Evolutionary conservation across 2,113 vertebrate species (phyloP).

Genomic region (Motacilla tschutschensis): DNA sequence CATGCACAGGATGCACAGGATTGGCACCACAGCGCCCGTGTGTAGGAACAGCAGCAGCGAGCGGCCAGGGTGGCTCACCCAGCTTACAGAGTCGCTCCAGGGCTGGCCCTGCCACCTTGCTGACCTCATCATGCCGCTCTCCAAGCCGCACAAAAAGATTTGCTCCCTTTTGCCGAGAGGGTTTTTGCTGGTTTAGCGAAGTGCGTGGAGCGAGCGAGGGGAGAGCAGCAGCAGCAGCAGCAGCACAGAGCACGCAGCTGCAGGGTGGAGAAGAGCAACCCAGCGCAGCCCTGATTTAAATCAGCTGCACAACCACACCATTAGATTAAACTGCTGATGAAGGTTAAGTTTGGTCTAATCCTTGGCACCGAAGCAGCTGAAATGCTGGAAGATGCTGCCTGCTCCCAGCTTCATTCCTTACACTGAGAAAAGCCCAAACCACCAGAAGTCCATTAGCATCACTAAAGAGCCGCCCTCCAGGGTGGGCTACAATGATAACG

Average conservation of each 20-base stretch:
- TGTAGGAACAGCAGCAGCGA: neutral
- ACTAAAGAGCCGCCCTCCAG: neutral
- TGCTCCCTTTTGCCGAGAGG: neutral
- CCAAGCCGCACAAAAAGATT: neutral
- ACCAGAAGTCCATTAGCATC: neutral
- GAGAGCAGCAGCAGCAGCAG: neutral
- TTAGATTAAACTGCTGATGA: conserved; percentile 46
- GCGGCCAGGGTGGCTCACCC: neutral
- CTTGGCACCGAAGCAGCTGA: conserved; percentile 11
- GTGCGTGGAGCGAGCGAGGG: neutral
- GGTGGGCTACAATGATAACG: neutral
- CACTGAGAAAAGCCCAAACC: neutral
- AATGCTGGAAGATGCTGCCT: neutral
- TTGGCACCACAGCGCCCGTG: neutral
- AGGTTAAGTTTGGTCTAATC: conserved; percentile 28
- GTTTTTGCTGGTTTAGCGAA: conserved; percentile 19
- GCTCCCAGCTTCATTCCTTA: neutral
- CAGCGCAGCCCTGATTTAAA: conserved; percentile 24
- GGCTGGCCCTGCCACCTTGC: neutral
- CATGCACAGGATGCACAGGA: too few species aligned
- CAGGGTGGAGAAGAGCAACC: conserved; percentile 28
- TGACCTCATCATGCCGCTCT: neutral
- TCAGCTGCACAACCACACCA: conserved; percentile 51
- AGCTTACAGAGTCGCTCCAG: neutral
- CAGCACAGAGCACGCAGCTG: conserved; percentile 10